These are phyloP conservation scores for Cinclus cinclus DNA, from an alignment of 2,113 vertebrate species.

Conservation along the genomic window DNA sequence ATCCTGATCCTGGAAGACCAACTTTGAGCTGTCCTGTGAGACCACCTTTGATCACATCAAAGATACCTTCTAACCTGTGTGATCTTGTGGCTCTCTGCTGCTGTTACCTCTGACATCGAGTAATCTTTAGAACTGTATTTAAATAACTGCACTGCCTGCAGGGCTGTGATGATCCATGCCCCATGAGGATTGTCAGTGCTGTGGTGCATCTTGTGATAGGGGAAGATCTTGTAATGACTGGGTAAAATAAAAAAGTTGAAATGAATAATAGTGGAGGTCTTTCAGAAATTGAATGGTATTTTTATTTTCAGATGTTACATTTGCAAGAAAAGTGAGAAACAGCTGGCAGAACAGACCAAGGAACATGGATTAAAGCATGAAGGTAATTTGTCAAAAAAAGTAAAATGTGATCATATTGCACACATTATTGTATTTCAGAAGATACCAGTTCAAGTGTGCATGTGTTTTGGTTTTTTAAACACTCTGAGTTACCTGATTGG, in stretches of 20 bases:
- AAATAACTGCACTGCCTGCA: background rate
- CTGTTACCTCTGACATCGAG: background rate
- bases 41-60: background rate
- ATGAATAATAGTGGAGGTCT: background rate
- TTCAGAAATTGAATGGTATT: background rate
- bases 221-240: background rate
- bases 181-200: background rate
- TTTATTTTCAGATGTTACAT: constrained; percentile 71
- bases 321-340: constrained; percentile 72
- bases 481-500: background rate
- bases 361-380: constrained; percentile 49
- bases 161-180: background rate
- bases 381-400: constrained; percentile 40
- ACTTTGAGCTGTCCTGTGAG: background rate
- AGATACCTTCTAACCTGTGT: background rate
- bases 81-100: background rate
- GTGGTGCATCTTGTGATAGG: background rate
- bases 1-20: background rate
- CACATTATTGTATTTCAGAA: background rate
- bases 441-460: background rate
- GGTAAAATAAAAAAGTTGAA: background rate
- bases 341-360: constrained; percentile 66
- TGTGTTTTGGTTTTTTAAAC: background rate
- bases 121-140: background rate
- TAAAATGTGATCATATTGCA: background rate